phyloP scores from a whole-genome alignment of 2,888 invertebrate species.

The Drosophila ezoana region DNA sequence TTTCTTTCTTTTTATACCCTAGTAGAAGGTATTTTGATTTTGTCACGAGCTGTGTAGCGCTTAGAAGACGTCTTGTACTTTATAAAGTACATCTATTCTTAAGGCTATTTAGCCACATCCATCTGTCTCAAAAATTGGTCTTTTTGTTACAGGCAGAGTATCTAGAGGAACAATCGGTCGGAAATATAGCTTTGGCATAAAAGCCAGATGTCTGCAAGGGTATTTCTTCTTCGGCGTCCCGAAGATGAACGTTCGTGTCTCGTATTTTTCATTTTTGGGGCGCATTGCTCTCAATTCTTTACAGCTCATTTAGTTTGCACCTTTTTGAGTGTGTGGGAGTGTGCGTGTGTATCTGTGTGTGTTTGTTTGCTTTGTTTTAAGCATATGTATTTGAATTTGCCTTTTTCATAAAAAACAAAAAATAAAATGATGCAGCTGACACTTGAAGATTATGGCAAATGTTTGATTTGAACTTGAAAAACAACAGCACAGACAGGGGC shows the following conservation, averaged over 20 bases:
- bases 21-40: no score
- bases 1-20: not conserved
- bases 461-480: slow-evolving; percentile 79
- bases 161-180: no score
- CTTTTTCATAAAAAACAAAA: slow-evolving; percentile 34
- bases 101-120: no score
- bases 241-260: no score
- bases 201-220: no score
- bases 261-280: slow-evolving; percentile 19
- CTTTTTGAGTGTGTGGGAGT: slow-evolving; percentile 34
- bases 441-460: slow-evolving; percentile 73
- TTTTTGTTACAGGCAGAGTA: no score
- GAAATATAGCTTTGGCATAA: no score
- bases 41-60: no score
- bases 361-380: slow-evolving; percentile 47
- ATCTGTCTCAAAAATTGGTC: no score
- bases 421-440: slow-evolving; percentile 69
- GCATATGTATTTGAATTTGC: slow-evolving; percentile 47
- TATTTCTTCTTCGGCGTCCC: no score
- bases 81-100: no score
- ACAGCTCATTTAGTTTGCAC: slow-evolving; percentile 76
- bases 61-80: no score
- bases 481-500: slow-evolving; percentile 6
- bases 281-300: slow-evolving; percentile 27
- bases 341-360: slow-evolving; percentile 12